Evolutionary conservation across 1,140 invertebrate genomes (phyloP).

Genomic region (Whitmania pigra): DNA sequence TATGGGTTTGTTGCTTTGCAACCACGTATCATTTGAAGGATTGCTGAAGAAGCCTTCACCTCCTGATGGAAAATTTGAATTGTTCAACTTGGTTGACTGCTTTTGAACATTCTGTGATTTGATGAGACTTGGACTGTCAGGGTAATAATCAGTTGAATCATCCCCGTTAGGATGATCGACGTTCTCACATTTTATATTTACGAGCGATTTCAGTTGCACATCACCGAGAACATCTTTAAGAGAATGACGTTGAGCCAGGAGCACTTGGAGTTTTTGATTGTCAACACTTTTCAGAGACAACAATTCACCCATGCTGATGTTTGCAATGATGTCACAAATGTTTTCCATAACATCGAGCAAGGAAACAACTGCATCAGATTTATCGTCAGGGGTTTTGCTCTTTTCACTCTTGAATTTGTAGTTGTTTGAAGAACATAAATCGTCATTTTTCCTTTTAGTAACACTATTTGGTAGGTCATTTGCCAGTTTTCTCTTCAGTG

Average conservation of each 20-base stretch:
- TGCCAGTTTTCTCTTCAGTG: too few relatives aligned
- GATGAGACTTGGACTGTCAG: neutral
- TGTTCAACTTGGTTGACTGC: neutral
- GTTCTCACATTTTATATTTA: neutral
- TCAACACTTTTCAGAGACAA: constrained; percentile 22
- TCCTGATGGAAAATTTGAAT: too few relatives aligned
- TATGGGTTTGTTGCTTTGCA: neutral
- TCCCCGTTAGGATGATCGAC: neutral
- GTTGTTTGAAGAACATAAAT: neutral
- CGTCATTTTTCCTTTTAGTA: too few relatives aligned
- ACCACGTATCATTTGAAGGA: neutral
- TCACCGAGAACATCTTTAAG: constrained; percentile 9
- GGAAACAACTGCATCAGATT: too few relatives aligned
- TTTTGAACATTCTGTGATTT: neutral
- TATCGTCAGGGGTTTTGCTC: too few relatives aligned
- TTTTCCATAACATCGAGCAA: constrained; percentile 13
- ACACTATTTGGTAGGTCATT: too few relatives aligned
- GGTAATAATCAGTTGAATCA: neutral
- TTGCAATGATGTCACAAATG: constrained; percentile 23
- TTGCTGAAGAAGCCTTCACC: neutral
- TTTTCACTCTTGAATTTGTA: too few relatives aligned
- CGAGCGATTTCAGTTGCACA: neutral
- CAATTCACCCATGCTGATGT: constrained; percentile 17
- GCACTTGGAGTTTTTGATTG: constrained; percentile 13
- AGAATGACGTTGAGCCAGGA: neutral